Evolutionary conservation across 1,140 invertebrate species (phyloP).

Genomic region (Drosophila ananassae): DNA sequence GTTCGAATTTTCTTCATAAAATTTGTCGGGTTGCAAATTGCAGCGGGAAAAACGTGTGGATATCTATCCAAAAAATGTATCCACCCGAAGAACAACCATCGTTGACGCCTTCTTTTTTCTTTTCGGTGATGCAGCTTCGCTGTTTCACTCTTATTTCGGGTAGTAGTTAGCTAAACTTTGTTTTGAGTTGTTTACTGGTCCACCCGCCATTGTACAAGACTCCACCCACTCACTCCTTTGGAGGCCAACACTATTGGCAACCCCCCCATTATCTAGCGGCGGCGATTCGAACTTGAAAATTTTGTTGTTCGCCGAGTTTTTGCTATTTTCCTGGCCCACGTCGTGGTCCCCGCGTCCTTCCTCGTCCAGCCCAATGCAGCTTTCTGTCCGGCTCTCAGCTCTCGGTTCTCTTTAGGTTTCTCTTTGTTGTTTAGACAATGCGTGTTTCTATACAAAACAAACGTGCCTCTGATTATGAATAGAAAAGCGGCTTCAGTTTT

Average conservation of each 20-base stretch:
- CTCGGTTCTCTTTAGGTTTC: conserved; percentile 18
- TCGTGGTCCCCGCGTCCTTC: conserved; percentile 24
- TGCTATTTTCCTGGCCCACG: not conserved
- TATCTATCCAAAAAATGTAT: conserved; percentile 1
- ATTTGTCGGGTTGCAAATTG: not conserved
- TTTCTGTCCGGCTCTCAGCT: conserved; percentile 20
- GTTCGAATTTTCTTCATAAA: too few relatives aligned
- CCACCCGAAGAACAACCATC: not conserved
- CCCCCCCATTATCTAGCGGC: conserved; percentile 59
- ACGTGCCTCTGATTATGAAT: conserved; percentile 50
- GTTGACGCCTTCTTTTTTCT: too few relatives aligned
- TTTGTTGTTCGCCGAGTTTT: conserved; percentile 65
- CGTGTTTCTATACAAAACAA: conserved; percentile 51
- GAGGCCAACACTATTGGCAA: not conserved
- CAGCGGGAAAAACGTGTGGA: not conserved
- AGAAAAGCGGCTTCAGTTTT: conserved; percentile 29
- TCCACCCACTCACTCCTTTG: not conserved
- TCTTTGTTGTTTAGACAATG: conserved; percentile 65
- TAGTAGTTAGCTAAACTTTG: not conserved
- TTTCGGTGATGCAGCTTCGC: conserved; percentile 17
- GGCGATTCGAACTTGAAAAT: conserved; percentile 83
- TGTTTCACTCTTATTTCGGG: conserved; percentile 5
- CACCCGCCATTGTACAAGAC: not conserved
- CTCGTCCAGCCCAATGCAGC: not conserved
- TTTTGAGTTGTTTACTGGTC: not conserved